Evolutionary conservation across 2,888 invertebrate genomes (phyloP).

Genomic region (Cerastis rubricosa): DNA sequence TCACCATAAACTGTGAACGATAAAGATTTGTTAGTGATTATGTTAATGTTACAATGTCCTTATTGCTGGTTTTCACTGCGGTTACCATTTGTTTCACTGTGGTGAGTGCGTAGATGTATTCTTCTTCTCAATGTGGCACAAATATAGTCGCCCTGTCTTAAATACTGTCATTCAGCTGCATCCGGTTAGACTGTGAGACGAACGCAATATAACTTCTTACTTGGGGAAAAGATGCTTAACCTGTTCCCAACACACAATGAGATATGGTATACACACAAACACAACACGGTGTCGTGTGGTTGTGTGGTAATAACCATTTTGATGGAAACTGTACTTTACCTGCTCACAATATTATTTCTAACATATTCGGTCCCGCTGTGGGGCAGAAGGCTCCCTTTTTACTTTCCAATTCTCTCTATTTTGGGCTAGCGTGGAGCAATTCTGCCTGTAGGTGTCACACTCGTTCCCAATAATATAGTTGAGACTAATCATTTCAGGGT

Average conservation of each 20-base stretch:
- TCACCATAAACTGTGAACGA: slow-evolving; percentile 44
- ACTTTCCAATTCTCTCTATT: neutral
- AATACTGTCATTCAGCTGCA: neutral
- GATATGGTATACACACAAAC: neutral
- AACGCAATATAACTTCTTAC: neutral
- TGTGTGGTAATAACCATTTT: no score
- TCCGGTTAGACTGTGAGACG: neutral
- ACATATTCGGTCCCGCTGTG: neutral
- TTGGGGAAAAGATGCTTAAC: neutral
- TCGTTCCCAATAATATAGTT: neutral
- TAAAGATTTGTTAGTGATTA: slow-evolving; percentile 31
- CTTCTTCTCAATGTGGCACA: neutral
- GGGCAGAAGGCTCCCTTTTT: neutral
- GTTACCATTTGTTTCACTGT: slow-evolving; percentile 35
- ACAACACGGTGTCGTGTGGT: no score
- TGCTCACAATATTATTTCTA: neutral
- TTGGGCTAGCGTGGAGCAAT: neutral
- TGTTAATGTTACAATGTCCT: slow-evolving; percentile 45
- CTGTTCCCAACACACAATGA: neutral
- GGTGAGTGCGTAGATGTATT: slow-evolving; percentile 41
- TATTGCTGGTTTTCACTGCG: slow-evolving; percentile 34
- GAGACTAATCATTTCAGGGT: slow-evolving; percentile 62
- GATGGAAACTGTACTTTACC: neutral
- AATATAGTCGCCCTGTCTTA: neutral
- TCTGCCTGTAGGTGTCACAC: neutral